Percentiles rank a stretch among this genome's conserved stretches.
phyloP scores from a whole-genome alignment of 2,113 vertebrate genomes.

The Ptyas mucosa region DNA sequence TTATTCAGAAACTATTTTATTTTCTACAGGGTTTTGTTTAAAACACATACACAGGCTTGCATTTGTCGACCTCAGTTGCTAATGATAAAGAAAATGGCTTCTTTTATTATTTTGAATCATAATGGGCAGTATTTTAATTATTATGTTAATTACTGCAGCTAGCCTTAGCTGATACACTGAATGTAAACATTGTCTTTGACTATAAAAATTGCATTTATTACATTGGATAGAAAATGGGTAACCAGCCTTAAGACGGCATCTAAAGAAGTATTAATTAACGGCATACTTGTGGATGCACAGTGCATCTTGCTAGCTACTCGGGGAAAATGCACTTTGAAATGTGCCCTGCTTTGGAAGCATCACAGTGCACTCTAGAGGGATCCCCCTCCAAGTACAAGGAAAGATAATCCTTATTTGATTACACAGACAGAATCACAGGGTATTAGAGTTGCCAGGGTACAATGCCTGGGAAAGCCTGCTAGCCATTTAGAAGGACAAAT shows the following conservation, averaged over 20 bases:
- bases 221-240: conserved; percentile 17
- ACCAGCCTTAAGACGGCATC: conserved; percentile 39
- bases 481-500: conserved; percentile 10
- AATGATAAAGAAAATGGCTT: conserved; percentile 36
- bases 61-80: conserved; percentile 43
- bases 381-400: conserved; percentile 45
- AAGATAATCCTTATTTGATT: conserved; percentile 22
- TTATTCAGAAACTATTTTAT: conserved; percentile 24
- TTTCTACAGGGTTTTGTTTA: conserved; percentile 25
- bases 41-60: conserved; percentile 7
- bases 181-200: conserved; percentile 56
- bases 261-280: conserved; percentile 51
- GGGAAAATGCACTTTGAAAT: conserved; percentile 7
- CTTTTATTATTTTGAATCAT: conserved; percentile 45
- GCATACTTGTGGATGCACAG: conserved; percentile 40
- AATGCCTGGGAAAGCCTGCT: conserved; percentile 8
- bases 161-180: conserved; percentile 43
- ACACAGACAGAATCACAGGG: conserved; percentile 36
- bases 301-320: conserved; percentile 21
- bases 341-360: conserved; percentile 29
- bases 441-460: background rate
- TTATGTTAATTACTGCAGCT: conserved; percentile 50
- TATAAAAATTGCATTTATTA: conserved; percentile 54
- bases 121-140: conserved; percentile 46
- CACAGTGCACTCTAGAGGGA: conserved; percentile 53